Evolutionary conservation across 1,140 invertebrate species (phyloP).

Genomic region (Drosophila lini): DNA sequence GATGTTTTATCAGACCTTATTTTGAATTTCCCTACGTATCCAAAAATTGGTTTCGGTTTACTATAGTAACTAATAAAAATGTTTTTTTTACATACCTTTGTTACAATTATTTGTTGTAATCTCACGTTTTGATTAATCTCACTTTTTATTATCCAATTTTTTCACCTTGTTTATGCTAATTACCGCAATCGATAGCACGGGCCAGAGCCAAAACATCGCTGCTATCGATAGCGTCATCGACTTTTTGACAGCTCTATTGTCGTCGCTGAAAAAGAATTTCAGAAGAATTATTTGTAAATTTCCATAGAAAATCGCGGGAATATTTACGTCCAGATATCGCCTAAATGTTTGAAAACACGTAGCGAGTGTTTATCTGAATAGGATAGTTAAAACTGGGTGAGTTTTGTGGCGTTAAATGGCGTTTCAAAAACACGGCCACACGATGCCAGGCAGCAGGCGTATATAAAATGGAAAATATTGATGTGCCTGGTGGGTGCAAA

Average conservation of each 20-base stretch:
- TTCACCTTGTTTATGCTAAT: background rate
- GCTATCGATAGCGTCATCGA: slow-evolving; percentile 27
- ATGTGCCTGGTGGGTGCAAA: slow-evolving; percentile 70
- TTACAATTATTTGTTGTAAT: background rate
- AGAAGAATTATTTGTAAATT: slow-evolving; percentile 69
- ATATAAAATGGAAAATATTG: slow-evolving; percentile 73
- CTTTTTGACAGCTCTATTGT: slow-evolving; percentile 24
- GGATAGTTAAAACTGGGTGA: slow-evolving; percentile 79
- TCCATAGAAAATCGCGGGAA: slow-evolving; percentile 72
- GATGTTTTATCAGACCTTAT: background rate
- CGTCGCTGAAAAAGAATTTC: slow-evolving; percentile 69
- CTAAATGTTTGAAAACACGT: slow-evolving; percentile 80
- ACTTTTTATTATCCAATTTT: background rate
- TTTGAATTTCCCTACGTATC: background rate
- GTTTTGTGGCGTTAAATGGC: slow-evolving; percentile 69
- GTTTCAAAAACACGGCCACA: slow-evolving; percentile 59
- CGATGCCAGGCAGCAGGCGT: slow-evolving; percentile 61
- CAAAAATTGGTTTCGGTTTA: too few species aligned
- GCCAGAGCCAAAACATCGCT: slow-evolving; percentile 5
- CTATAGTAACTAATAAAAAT: background rate
- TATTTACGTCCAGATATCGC: slow-evolving; percentile 67
- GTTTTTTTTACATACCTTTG: background rate
- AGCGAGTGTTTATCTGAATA: slow-evolving; percentile 68
- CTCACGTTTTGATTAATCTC: too few species aligned
- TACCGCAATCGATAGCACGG: background rate